Evolutionary conservation across 2,888 invertebrate genomes (phyloP), one percentile per base, ranked within the genome.

Genomic region (Prosapia bicincta): DNA sequence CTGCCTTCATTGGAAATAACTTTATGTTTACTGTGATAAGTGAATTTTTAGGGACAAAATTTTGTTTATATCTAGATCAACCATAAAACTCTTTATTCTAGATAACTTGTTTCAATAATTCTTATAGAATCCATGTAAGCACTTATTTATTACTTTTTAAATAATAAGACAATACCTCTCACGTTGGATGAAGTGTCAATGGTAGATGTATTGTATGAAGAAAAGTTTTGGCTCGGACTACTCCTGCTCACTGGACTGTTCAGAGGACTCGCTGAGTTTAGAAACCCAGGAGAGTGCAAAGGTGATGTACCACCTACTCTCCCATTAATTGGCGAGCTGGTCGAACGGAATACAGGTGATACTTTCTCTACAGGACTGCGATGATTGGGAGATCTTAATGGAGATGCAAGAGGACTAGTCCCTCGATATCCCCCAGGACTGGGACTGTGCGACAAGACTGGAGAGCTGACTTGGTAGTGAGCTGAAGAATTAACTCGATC

Each of bases 181-280:
- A 83, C 83, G 76, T 82, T 83, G 23, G 82, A 82, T 10, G 82
- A 78, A 3, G 81, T 81, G 69, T 82, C 82, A 6, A 81, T 77
- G 28, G 76, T 73, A 72, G 74, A 77, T 20, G 54, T 54, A 54
- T 54, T 54, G 20, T 54, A 54, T 20, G 54, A 54, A 32, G 70
- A 78, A 76, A 26, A 78, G 78, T 72, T 80, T 10, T 78, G 79
- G 71, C 78, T 80, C 65, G 79, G 80, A 10, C 78, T 78, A 69
- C 76, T 78, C n/a, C 78, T 68, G 15, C 73, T 43, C 15, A 74
- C 77, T 0, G 80, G 80, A 65, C 72, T 72, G 20, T 32, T 75
- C 30, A 72, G 66, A 43, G 69, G 74, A 24, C 74, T 69, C 7
- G 74, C 30, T 20, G 69, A 69, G 69, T 66, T 74, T 23, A 65